These are phyloP conservation scores for Neostethus bicornis DNA, from an alignment of 2,797 vertebrate species.

Conservation along the genomic window DNA sequence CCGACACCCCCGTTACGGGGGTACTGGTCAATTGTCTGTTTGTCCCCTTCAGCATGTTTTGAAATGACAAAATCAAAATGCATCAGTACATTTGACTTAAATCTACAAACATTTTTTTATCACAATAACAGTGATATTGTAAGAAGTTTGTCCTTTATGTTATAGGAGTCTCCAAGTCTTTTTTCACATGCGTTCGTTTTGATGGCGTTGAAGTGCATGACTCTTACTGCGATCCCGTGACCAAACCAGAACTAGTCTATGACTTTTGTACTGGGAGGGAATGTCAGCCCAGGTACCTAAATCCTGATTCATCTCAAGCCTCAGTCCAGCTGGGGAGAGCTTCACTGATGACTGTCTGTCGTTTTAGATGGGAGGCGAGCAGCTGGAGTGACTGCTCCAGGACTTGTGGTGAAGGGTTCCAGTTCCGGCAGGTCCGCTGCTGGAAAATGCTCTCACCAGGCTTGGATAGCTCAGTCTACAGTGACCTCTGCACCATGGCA, in stretches of 20 bases:
- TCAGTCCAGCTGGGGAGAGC: neutral
- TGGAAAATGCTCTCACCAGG: conserved; percentile 99
- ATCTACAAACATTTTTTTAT: too few relatives aligned
- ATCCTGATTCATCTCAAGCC: too few relatives aligned
- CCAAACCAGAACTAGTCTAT: conserved; percentile 93
- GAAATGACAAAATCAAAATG: too few relatives aligned
- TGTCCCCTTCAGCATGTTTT: too few relatives aligned
- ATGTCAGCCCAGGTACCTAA: conserved; percentile 90
- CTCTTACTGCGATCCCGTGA: conserved; percentile 92
- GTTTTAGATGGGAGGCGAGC: conserved; percentile 93
- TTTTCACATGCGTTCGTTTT: conserved; percentile 93
- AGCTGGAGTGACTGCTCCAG: conserved; percentile 98
- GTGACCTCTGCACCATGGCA: conserved; percentile 89
- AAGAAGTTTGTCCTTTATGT: neutral
- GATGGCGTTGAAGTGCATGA: conserved; percentile 96
- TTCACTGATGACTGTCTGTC: neutral
- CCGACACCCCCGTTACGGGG: too few relatives aligned
- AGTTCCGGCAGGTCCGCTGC: conserved; percentile 94
- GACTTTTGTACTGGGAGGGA: conserved; percentile 97
- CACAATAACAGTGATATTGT: too few relatives aligned
- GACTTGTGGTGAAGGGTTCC: conserved; percentile 94
- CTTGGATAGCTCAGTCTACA: conserved; percentile 97
- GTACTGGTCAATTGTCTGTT: too few relatives aligned
- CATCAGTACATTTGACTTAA: too few relatives aligned
- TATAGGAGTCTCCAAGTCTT: conserved; percentile 90